Conservation (phyloP, 2,888 invertebrate species). For the Xestia ashworthii region DNA sequence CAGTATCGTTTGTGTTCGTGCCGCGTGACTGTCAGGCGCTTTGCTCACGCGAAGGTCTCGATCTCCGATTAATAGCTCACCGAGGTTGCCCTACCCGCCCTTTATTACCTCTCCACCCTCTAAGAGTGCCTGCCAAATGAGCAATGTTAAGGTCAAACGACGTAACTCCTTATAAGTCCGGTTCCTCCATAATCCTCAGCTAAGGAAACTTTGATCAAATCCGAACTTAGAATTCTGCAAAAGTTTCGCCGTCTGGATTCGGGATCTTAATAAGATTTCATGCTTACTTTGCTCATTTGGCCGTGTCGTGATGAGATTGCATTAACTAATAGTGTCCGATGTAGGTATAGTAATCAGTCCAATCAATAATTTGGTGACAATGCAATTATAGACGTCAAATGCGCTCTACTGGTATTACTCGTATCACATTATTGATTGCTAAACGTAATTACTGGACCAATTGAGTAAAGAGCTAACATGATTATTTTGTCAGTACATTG, state of each 20-base stretch:
- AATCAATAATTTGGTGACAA: conserved; percentile 27
- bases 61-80: conserved; percentile 83
- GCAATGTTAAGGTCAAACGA: conserved; percentile 81
- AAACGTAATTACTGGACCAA: neutral
- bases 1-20: conserved; percentile 78
- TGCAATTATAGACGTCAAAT: conserved; percentile 22
- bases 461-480: neutral
- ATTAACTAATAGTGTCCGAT: conserved; percentile 4
- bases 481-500: neutral
- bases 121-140: conserved; percentile 74
- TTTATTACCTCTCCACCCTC: conserved; percentile 83
- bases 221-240: conserved; percentile 49
- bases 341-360: neutral
- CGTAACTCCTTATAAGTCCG: conserved; percentile 63
- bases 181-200: conserved; percentile 51
- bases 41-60: conserved; percentile 86
- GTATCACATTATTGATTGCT: conserved; percentile 10
- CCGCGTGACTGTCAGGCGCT: conserved; percentile 82
- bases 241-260: conserved; percentile 40
- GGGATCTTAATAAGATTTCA: conserved; percentile 49
- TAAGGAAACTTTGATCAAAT: conserved; percentile 60
- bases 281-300: conserved; percentile 33
- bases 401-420: neutral
- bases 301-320: conserved; percentile 35
- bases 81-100: conserved; percentile 78